Percentiles rank a stretch among this genome's conserved stretches.
Conservation (phyloP, 2,888 invertebrate genomes). For the Sinohyriopsis cumingii region DNA sequence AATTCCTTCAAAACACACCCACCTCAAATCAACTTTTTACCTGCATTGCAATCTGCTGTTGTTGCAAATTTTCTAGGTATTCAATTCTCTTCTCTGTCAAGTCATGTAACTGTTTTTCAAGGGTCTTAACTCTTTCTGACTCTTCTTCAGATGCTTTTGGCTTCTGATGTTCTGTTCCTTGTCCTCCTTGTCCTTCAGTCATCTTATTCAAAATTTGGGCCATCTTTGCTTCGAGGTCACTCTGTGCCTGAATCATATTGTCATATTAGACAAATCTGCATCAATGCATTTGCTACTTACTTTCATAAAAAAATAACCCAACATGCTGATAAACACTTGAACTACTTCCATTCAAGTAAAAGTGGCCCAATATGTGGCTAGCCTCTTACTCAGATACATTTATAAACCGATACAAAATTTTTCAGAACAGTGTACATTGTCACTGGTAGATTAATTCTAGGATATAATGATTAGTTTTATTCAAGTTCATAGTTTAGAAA, state of each 20-base stretch:
- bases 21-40: slow-evolving; percentile 25
- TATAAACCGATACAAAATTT: no score
- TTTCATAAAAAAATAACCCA: no score
- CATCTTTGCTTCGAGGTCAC: slow-evolving; percentile 62
- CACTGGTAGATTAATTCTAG: no score
- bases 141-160: slow-evolving; percentile 10
- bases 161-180: slow-evolving; percentile 13
- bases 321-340: no score
- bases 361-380: no score
- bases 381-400: no score
- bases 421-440: no score
- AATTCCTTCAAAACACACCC: no score
- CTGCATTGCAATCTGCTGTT: slow-evolving; percentile 64
- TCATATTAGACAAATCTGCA: not conserved
- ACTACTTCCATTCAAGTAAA: no score
- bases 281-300: not conserved
- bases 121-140: slow-evolving; percentile 34
- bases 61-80: slow-evolving; percentile 62
- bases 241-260: slow-evolving; percentile 53
- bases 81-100: slow-evolving; percentile 61
- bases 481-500: no score
- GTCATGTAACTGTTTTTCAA: slow-evolving; percentile 58
- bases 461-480: no score
- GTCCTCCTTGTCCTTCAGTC: slow-evolving; percentile 33
- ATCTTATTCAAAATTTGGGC: slow-evolving; percentile 54